A percentile compares a stretch with the other conserved stretches of the same genome.
phyloP scores from a whole-genome alignment of 2,797 vertebrate species.

The Ateles fusciceps region DNA sequence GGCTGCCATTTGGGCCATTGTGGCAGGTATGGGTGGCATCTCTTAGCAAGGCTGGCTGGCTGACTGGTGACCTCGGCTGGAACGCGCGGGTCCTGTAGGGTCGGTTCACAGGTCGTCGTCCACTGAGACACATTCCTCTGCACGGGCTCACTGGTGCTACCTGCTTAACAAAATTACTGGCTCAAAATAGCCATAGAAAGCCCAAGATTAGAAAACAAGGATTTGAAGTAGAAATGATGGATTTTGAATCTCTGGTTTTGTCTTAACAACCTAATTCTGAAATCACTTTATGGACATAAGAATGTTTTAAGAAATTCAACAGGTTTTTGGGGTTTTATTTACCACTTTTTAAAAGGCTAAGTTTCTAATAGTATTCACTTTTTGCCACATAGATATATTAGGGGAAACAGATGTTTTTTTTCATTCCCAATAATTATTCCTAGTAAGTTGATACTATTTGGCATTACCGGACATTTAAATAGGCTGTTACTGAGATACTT shows the following conservation, averaged over 20 bases:
- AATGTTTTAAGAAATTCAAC: neutral
- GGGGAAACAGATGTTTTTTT: neutral
- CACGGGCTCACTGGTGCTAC: accelerated
- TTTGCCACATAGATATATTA: accelerated
- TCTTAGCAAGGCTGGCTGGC: neutral
- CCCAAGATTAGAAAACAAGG: neutral
- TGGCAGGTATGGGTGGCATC: neutral
- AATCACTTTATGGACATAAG: neutral
- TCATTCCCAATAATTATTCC: neutral
- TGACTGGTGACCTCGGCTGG: neutral
- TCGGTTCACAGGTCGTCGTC: accelerated
- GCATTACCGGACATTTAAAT: accelerated
- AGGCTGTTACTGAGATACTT: neutral
- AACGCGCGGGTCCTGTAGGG: accelerated
- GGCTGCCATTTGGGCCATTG: accelerated
- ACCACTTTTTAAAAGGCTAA: neutral
- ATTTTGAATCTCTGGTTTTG: neutral
- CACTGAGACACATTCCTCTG: accelerated
- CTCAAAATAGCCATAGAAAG: no score
- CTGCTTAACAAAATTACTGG: neutral
- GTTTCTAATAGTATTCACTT: neutral
- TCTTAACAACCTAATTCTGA: neutral
- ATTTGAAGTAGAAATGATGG: accelerated
- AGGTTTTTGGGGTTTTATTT: neutral
- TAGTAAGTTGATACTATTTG: accelerated